These are phyloP conservation scores for Hippolais icterina DNA, from an alignment of 2,113 vertebrate genomes.

Conservation along the genomic window DNA sequence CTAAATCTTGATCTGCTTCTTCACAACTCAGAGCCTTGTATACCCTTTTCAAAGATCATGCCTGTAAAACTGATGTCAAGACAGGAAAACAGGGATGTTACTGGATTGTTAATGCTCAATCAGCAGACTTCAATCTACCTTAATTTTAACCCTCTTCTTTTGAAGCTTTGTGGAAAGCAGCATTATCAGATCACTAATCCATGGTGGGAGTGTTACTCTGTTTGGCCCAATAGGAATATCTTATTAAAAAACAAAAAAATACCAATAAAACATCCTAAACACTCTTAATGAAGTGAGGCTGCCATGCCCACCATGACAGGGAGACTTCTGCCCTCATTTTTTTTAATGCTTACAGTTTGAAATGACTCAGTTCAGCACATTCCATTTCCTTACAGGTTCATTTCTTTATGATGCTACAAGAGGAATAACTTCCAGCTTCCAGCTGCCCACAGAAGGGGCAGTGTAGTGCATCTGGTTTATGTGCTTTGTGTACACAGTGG, in stretches of 20 bases:
- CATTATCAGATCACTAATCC: neutral
- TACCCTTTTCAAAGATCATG: neutral
- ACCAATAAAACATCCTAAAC: neutral
- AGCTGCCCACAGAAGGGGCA: neutral
- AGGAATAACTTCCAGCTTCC: neutral
- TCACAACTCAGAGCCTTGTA: neutral
- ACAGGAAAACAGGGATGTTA: neutral
- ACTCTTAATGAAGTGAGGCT: neutral
- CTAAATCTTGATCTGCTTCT: neutral
- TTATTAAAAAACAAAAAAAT: neutral
- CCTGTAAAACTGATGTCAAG: neutral
- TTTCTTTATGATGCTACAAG: neutral
- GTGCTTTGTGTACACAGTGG: neutral
- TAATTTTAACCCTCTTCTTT: neutral
- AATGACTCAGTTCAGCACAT: neutral
- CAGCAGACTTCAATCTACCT: neutral
- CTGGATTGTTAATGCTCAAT: neutral
- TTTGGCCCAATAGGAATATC: neutral
- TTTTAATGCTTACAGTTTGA: neutral
- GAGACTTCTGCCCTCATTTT: neutral
- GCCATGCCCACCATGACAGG: neutral
- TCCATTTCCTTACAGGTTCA: neutral
- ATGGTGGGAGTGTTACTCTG: neutral
- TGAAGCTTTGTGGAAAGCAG: neutral
- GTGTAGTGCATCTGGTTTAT: neutral